Evolutionary conservation across 2,797 vertebrate species (phyloP).

Genomic region (Dryobates pubescens): DNA sequence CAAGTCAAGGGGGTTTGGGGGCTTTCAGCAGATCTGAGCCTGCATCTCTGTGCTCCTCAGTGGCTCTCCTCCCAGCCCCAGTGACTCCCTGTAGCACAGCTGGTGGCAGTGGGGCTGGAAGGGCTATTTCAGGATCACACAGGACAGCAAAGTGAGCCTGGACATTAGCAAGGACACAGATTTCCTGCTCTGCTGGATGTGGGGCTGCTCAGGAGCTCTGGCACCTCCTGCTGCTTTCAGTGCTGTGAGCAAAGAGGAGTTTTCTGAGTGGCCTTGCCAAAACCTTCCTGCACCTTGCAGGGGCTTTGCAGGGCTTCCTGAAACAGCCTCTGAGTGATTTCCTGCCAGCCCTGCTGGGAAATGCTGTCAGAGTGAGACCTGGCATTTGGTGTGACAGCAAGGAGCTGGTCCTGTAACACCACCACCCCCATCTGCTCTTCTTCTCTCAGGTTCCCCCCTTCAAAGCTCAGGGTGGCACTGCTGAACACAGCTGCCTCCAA

Average conservation of each 20-base stretch:
- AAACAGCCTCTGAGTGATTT: not conserved
- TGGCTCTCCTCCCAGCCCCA: fast-evolving
- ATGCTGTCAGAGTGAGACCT: not conserved
- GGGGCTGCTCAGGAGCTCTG: not conserved
- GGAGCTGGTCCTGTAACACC: not conserved
- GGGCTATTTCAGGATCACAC: not conserved
- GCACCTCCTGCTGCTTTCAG: not conserved
- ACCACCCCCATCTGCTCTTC: not conserved
- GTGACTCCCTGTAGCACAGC: not conserved
- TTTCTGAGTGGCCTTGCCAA: not conserved
- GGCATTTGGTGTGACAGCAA: not conserved
- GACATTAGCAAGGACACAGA: not conserved
- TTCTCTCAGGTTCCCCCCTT: not conserved
- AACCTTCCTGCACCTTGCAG: not conserved
- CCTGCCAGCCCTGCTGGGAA: conserved; percentile 24
- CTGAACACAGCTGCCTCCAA: not conserved
- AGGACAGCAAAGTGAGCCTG: not conserved
- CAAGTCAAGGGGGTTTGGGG: fast-evolving
- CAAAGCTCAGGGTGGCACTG: not conserved
- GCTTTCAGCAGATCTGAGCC: not conserved
- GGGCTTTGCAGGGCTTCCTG: conserved; percentile 33
- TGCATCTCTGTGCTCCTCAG: fast-evolving
- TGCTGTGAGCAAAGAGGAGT: not conserved
- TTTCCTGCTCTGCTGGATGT: not conserved
- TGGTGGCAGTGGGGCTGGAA: not conserved